These are phyloP conservation scores for Drosophila willistoni DNA, from an alignment of 1,140 invertebrate species.

Conservation along the genomic window DNA sequence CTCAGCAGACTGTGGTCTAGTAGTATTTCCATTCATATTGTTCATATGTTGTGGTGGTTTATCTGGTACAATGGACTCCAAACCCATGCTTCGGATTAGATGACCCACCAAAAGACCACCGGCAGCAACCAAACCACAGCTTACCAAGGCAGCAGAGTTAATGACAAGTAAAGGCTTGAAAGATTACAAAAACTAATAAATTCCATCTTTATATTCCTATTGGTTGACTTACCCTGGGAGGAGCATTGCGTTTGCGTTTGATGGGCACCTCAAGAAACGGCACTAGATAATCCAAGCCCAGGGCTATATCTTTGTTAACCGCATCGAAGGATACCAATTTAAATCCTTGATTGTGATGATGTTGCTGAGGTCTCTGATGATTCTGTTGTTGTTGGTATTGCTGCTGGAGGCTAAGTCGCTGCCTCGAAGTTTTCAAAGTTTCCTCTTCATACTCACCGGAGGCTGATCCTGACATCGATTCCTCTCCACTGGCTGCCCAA, in stretches of 20 bases:
- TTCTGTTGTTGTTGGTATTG: constrained; percentile 9
- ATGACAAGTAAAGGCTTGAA: constrained; percentile 58
- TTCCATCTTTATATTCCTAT: background rate
- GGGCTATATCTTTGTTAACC: constrained; percentile 55
- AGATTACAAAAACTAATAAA: background rate
- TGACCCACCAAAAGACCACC: constrained; percentile 56
- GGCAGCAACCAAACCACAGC: constrained; percentile 59
- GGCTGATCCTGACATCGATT: background rate
- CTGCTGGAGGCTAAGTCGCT: background rate
- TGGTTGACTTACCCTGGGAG: constrained; percentile 41
- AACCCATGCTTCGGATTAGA: constrained; percentile 58
- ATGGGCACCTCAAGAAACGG: constrained; percentile 74
- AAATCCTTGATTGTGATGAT: constrained; percentile 32
- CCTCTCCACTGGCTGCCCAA: constrained; percentile 41
- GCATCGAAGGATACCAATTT: constrained; percentile 66
- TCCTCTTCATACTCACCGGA: background rate
- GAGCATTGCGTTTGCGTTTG: constrained; percentile 55
- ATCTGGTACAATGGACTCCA: constrained; percentile 50
- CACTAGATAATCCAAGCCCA: constrained; percentile 69
- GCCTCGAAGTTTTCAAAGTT: constrained; percentile 8
- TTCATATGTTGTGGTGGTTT: background rate
- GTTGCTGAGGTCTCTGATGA: background rate
- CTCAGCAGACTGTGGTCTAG: constrained; percentile 16
- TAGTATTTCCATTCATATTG: background rate
- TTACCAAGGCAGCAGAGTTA: constrained; percentile 65